These are phyloP conservation scores for Drosophila longiperda DNA, from an alignment of 2,888 invertebrate species.

Conservation along the genomic window DNA sequence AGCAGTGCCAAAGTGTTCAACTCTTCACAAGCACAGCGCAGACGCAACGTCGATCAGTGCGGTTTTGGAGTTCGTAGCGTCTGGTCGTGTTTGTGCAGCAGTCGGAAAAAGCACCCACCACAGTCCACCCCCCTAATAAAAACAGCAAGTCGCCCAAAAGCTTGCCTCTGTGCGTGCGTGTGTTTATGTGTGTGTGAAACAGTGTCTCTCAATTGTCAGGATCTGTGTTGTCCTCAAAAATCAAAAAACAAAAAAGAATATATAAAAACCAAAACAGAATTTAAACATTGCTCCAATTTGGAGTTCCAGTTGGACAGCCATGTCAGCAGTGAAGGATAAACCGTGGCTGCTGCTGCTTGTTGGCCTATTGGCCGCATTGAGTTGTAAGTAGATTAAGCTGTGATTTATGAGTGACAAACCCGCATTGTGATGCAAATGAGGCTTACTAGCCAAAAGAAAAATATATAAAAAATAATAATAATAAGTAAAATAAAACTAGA, in stretches of 20 bases:
- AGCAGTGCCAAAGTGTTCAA: slow-evolving; percentile 55
- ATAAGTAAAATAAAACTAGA: slow-evolving; percentile 22
- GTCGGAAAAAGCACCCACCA: slow-evolving; percentile 23
- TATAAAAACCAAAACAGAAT: background rate
- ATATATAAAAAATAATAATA: background rate
- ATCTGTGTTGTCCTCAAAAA: slow-evolving; percentile 25
- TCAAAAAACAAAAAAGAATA: slow-evolving; percentile 3
- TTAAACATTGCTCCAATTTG: slow-evolving; percentile 29
- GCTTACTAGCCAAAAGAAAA: slow-evolving; percentile 33
- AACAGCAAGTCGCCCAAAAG: slow-evolving; percentile 13
- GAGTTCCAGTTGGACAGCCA: slow-evolving; percentile 50
- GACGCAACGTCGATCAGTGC: slow-evolving; percentile 80
- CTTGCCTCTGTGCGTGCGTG: slow-evolving; percentile 9
- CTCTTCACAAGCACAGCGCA: slow-evolving; percentile 72
- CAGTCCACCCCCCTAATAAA: background rate
- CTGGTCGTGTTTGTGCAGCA: slow-evolving; percentile 72
- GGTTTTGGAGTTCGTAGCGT: slow-evolving; percentile 81
- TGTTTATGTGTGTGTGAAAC: slow-evolving; percentile 18
- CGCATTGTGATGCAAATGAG: slow-evolving; percentile 73
- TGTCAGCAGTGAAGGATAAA: slow-evolving; percentile 71
- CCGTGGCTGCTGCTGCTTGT: slow-evolving; percentile 61
- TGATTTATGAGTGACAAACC: slow-evolving; percentile 62
- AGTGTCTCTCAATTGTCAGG: slow-evolving; percentile 29
- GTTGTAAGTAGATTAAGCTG: slow-evolving; percentile 76
- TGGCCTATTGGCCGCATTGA: slow-evolving; percentile 78